These are phyloP conservation scores for Caretta caretta DNA, from an alignment of 2,113 vertebrate genomes.

Conservation along the genomic window DNA sequence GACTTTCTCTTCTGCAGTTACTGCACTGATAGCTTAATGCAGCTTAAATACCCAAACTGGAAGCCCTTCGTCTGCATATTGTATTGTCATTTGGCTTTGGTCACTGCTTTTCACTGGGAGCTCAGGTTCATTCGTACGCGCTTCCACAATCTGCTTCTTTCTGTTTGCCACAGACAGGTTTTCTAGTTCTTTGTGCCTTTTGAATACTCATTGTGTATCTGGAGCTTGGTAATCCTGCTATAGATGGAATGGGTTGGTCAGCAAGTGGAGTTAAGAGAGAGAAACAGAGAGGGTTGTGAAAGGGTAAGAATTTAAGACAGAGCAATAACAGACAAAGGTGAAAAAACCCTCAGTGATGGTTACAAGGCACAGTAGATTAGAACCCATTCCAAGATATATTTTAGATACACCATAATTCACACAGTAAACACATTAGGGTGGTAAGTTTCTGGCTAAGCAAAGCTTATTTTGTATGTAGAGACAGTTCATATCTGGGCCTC, in stretches of 20 bases:
- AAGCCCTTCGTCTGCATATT: background rate
- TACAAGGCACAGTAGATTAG: background rate
- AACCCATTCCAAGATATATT: background rate
- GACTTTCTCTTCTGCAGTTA: background rate
- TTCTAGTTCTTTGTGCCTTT: background rate
- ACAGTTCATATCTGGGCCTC: background rate
- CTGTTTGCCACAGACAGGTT: background rate
- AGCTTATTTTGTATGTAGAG: background rate
- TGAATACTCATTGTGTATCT: background rate
- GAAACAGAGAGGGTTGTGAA: background rate
- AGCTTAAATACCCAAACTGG: background rate
- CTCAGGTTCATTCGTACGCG: background rate
- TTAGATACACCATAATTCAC: background rate
- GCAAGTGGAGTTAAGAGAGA: background rate
- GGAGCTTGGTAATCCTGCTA: background rate
- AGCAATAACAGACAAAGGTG: background rate
- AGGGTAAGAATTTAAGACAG: background rate
- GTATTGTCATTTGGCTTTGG: background rate
- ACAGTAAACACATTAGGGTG: fast-evolving
- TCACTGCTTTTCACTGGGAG: background rate
- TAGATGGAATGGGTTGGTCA: background rate
- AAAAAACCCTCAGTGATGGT: background rate
- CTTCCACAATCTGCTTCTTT: background rate
- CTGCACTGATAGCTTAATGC: background rate
- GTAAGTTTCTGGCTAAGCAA: background rate